Base-by-base conservation (phyloP, 2,888 invertebrate genomes). In the Drosophila atroscutellata region DNA sequence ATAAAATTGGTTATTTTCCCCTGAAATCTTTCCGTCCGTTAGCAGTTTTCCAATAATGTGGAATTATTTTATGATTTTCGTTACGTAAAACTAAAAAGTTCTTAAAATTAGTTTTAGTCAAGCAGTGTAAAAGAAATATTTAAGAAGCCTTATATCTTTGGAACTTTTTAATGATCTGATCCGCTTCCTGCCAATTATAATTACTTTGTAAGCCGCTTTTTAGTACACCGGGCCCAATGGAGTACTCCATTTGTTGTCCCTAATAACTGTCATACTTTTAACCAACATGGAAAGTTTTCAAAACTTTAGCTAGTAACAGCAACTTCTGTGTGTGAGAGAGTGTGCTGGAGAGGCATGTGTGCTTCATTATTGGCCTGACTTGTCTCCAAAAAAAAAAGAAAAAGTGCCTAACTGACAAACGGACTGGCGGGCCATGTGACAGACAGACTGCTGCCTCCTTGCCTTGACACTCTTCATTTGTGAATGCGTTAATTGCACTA, bases 401-500 rank as follows among this genome's bases (percentile, higher is more conserved):
- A 63, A 77, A 62, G 24, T 72, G 80, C 64, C 75, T 55, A 69
- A 58, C 61, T 75, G 71, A 69, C 70, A 75, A 63, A 71, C 63
- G 45, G 77, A 51, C 42, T 62, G 24, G 34, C 36, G 47, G 62
- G 47, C 67, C 20, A 57, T 58, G 50, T 36, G 62, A 61, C 59
- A 39, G 66, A 60, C 55, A 50, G 51, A 36, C 52, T 51, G 36
- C 36, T 66, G 65, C 45, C 78, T 62, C 62, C 67, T 81, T 85
- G 84, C 89, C 87, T 89, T 87, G 87, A 87, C 89, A 87, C 87
- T 89, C 89, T 87, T 89, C 86, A 87, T 87, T 87, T 89, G 76
- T 85, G 85, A 85, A 89, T 86, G 83, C 86, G 86, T 86, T 86
- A 89, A 86, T 89, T 87, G 85, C 83, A 88, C 78, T 39, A 72